A percentile compares a stretch with the other conserved stretches of the same genome.
These are phyloP conservation scores for Echinometra lucunter DNA, from an alignment of 53 echinoderm and acorn worm genomes.

Conservation along the genomic window DNA sequence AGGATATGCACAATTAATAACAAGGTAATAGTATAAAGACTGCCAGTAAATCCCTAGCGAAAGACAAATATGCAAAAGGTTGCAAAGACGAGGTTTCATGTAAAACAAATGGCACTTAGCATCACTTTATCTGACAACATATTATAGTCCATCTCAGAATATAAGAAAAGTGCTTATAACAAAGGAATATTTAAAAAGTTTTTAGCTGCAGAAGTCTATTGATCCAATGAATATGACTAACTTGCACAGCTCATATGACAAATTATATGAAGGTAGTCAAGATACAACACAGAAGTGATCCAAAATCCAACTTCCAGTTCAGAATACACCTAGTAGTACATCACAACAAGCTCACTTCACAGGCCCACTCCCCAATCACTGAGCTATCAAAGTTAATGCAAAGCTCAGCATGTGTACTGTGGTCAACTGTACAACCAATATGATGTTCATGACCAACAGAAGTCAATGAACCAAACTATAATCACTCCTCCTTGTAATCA, in stretches of 20 bases:
- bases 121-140: no score
- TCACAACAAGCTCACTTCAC: not conserved
- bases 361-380: not conserved
- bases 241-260: not conserved
- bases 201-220: not conserved
- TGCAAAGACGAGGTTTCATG: no score
- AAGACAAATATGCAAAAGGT: not conserved
- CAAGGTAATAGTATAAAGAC: not conserved
- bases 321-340: no score
- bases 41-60: not conserved
- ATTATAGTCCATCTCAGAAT: no score
- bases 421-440: not conserved
- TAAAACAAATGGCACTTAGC: no score
- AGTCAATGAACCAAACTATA: constrained; percentile 4
- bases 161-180: not conserved
- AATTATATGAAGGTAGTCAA: no score
- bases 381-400: not conserved
- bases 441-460: not conserved
- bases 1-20: not conserved
- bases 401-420: not conserved
- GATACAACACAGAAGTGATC: no score
- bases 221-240: not conserved
- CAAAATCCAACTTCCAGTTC: no score
- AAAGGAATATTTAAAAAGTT: not conserved
- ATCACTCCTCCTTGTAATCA: not conserved